Conservation (phyloP, 2,888 invertebrate genomes). For the Pomacea canaliculata region DNA sequence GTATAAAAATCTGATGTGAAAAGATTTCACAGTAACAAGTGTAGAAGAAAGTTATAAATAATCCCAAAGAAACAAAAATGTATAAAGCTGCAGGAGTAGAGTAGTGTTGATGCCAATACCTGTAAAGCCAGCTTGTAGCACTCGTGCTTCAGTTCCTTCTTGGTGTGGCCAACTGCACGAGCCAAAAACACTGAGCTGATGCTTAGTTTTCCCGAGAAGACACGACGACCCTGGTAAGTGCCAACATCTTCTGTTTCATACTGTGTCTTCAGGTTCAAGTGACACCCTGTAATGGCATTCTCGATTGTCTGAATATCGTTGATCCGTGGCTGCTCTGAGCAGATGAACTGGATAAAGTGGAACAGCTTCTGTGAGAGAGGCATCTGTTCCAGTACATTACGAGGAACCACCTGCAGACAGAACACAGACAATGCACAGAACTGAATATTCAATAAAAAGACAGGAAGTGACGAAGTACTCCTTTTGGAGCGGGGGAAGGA, state of each 20-base stretch:
- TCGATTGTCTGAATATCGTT: slow-evolving; percentile 46
- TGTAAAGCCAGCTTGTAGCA: slow-evolving; percentile 49
- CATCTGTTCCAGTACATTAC: slow-evolving; percentile 36
- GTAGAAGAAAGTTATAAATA: too few relatives aligned
- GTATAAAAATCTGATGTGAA: too few relatives aligned
- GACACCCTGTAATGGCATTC: slow-evolving; percentile 49
- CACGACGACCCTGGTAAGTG: slow-evolving; percentile 39
- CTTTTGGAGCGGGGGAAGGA: too few relatives aligned
- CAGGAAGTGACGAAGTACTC: too few relatives aligned
- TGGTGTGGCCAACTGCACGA: slow-evolving; percentile 47
- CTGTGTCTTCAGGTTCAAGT: slow-evolving; percentile 45
- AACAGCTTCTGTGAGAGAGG: slow-evolving; percentile 46
- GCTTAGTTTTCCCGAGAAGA: slow-evolving; percentile 49
- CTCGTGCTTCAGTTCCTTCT: slow-evolving; percentile 54
- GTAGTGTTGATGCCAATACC: not conserved
- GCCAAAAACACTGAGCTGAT: slow-evolving; percentile 48
- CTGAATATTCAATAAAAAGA: too few relatives aligned
- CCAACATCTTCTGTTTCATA: slow-evolving; percentile 48
- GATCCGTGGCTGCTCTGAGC: slow-evolving; percentile 15
- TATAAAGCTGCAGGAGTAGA: too few relatives aligned
- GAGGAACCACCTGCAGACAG: slow-evolving; percentile 21
- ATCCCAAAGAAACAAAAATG: too few relatives aligned
- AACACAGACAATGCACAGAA: not conserved
- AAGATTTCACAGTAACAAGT: too few relatives aligned
- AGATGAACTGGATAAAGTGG: slow-evolving; percentile 27